phyloP scores from a whole-genome alignment of 2,888 invertebrate genomes.

The Gasteruption jaculator region DNA sequence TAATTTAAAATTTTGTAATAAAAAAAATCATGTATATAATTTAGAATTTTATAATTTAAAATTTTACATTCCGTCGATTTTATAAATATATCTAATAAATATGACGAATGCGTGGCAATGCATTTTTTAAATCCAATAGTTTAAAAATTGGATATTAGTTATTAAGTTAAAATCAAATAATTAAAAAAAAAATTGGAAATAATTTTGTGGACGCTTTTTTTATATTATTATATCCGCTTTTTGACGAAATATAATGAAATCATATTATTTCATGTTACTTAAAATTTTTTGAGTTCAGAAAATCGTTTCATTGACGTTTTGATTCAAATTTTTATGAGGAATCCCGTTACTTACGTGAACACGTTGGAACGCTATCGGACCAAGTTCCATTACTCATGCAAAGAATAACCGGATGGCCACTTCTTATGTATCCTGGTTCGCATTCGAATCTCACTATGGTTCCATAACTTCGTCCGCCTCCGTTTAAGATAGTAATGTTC shows the following conservation, averaged over 20 bases:
- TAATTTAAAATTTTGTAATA: neutral
- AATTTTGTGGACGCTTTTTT: too few species aligned
- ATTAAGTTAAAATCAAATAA: too few species aligned
- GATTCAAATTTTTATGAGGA: too few species aligned
- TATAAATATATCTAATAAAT: too few species aligned
- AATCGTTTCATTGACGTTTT: too few species aligned
- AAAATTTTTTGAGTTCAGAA: slow-evolving; percentile 1
- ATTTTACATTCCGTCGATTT: too few species aligned
- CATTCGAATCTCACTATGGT: slow-evolving; percentile 91
- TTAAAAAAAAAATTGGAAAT: too few species aligned
- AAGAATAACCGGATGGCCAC: slow-evolving; percentile 83
- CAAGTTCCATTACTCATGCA: slow-evolving; percentile 96
- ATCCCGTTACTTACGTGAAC: slow-evolving; percentile 72
- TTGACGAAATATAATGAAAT: slow-evolving; percentile 6
- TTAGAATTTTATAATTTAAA: neutral
- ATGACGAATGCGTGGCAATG: too few species aligned
- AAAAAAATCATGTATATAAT: slow-evolving; percentile 2
- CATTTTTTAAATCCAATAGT: too few species aligned
- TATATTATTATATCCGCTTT: too few species aligned
- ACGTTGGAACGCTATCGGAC: slow-evolving; percentile 87
- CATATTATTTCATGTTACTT: slow-evolving; percentile 7
- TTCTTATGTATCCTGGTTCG: slow-evolving; percentile 83
- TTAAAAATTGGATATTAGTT: too few species aligned
- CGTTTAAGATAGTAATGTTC: slow-evolving; percentile 81
- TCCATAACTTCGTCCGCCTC: slow-evolving; percentile 88